Evolutionary conservation across 1,140 invertebrate species (phyloP).

Genomic region (Drosophila hydei): DNA sequence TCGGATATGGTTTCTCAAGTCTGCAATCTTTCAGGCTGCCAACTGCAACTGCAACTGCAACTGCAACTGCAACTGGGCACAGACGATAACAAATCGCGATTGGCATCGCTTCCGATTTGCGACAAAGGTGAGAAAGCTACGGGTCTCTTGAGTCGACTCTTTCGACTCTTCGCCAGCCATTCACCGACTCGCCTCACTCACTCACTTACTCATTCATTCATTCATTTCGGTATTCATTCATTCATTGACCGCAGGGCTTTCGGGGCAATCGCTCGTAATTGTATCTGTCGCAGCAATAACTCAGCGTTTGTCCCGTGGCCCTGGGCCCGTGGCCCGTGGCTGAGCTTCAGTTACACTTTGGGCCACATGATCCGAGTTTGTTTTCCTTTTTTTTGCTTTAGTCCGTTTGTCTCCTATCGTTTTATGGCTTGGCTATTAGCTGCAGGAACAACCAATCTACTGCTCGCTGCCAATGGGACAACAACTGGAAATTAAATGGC

Average conservation of each 20-base stretch:
- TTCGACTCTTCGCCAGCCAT: conserved; percentile 10
- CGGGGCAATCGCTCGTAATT: conserved; percentile 73
- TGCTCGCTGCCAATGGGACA: conserved; percentile 21
- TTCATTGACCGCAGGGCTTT: conserved; percentile 69
- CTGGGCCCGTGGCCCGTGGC: conserved; percentile 8
- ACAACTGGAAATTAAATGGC: conserved; percentile 66
- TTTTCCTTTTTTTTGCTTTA: too few species aligned
- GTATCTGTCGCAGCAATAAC: conserved; percentile 80
- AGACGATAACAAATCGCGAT: conserved; percentile 75
- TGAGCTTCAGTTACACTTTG: conserved; percentile 47
- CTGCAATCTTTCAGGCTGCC: conserved; percentile 19
- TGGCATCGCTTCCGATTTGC: conserved; percentile 74
- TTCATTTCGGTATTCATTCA: conserved; percentile 36
- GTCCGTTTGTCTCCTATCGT: conserved; percentile 49
- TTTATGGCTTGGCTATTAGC: conserved; percentile 78
- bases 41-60: conserved; percentile 6
- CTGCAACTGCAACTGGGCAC: conserved; percentile 15
- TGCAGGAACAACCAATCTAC: conserved; percentile 51
- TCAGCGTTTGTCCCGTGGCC: conserved; percentile 66
- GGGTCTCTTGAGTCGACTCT: conserved; percentile 11
- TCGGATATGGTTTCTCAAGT: conserved; percentile 70
- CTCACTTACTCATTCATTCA: conserved; percentile 53
- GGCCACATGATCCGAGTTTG: conserved; percentile 43
- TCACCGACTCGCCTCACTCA: too few species aligned
- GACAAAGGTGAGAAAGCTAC: conserved; percentile 74